Percentiles rank a stretch among this genome's conserved stretches.
These are phyloP conservation scores for Lutjanus campechanus DNA, from an alignment of 2,797 vertebrate genomes.

Conservation along the genomic window DNA sequence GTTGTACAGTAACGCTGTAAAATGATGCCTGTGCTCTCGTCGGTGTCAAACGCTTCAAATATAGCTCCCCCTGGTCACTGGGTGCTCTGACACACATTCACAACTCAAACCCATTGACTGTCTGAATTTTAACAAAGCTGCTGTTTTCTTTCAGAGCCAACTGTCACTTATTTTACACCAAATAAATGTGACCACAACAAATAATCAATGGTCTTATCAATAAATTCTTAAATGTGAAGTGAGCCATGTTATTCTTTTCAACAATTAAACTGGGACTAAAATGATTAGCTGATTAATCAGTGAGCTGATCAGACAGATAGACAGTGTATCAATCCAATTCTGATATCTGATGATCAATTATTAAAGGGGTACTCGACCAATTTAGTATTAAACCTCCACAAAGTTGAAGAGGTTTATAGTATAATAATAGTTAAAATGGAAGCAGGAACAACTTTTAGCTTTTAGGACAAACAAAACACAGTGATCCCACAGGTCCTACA, in stretches of 20 bases:
- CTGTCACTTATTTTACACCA: not conserved
- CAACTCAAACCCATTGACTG: slow-evolving; percentile 14
- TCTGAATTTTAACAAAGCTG: slow-evolving; percentile 10
- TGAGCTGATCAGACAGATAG: not conserved
- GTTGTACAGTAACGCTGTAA: slow-evolving; percentile 72
- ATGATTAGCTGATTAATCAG: not conserved
- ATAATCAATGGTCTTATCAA: not conserved
- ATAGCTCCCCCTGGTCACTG: slow-evolving; percentile 61
- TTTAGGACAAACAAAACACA: not conserved
- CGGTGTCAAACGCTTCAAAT: slow-evolving; percentile 69
- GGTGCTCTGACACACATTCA: slow-evolving; percentile 62
- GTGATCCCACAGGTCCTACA: not conserved
- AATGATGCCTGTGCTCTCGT: slow-evolving; percentile 67
- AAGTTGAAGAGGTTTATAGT: not conserved
- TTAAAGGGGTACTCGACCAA: not conserved
- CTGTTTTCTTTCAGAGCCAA: not conserved
- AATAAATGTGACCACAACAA: not conserved
- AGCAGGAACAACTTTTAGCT: not conserved
- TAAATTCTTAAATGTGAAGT: no score
- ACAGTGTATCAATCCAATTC: not conserved
- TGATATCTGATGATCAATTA: not conserved
- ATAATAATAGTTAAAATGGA: not conserved
- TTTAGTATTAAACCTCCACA: not conserved
- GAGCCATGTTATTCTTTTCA: not conserved
- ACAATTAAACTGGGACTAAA: not conserved